Evolutionary conservation across 1,140 invertebrate species (phyloP).

Genomic region (Bathynomus jamesi): DNA sequence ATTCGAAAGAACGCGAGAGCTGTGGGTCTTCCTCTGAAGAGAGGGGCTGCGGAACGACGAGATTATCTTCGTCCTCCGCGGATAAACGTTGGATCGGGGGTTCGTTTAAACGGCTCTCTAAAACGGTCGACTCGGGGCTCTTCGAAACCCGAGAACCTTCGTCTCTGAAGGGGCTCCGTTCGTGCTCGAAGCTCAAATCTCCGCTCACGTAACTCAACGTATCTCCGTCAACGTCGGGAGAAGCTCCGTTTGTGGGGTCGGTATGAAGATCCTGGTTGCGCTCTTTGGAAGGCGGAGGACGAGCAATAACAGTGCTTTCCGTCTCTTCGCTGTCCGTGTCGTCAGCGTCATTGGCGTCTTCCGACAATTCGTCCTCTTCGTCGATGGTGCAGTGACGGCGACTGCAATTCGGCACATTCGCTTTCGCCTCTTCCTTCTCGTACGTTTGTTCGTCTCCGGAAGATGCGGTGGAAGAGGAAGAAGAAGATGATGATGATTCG

Average conservation of each 20-base stretch:
- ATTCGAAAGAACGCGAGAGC: not conserved
- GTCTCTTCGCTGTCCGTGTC: conserved; percentile 28
- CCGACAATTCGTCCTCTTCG: not conserved
- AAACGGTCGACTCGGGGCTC: not conserved
- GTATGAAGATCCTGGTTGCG: not conserved
- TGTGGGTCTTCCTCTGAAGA: not conserved
- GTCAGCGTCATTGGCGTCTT: conserved; percentile 11
- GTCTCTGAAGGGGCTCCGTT: not conserved
- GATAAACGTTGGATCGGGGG: not conserved
- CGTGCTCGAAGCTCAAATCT: conserved; percentile 18
- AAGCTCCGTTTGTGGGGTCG: not conserved
- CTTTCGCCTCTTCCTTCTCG: not conserved
- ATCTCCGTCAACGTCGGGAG: conserved; percentile 16
- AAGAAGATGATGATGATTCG: too few species aligned
- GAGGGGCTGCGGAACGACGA: too few species aligned
- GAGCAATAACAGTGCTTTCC: conserved; percentile 27
- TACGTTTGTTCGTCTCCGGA: conserved; percentile 20
- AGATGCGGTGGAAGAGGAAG: conserved; percentile 10
- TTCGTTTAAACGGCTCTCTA: not conserved
- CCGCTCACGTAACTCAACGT: conserved; percentile 22
- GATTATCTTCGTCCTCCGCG: not conserved
- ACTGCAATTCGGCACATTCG: not conserved
- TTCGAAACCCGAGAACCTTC: not conserved
- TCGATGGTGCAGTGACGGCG: not conserved
- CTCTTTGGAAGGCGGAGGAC: not conserved